Evolutionary conservation across 2,888 invertebrate species (phyloP).

Genomic region (Callinectes sapidus): DNA sequence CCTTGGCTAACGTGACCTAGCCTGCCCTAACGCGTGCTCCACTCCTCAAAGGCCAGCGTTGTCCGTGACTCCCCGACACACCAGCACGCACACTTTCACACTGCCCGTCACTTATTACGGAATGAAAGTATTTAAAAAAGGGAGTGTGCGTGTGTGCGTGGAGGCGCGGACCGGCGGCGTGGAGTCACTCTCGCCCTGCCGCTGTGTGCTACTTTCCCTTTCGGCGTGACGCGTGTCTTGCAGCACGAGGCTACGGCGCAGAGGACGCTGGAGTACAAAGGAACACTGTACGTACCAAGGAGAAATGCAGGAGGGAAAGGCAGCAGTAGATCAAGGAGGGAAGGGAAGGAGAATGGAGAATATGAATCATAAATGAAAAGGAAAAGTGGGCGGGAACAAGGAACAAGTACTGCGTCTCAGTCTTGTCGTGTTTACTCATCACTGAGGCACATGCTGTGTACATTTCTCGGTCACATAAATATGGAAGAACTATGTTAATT

Average conservation of each 20-base stretch:
- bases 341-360: background rate
- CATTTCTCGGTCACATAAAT: background rate
- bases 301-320: background rate
- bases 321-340: background rate
- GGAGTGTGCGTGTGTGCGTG: background rate
- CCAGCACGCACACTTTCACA: conserved; percentile 16
- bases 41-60: background rate
- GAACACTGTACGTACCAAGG: conserved; percentile 22
- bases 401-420: background rate
- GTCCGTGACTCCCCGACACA: conserved; percentile 12
- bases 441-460: background rate
- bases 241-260: conserved; percentile 11
- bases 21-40: background rate
- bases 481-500: background rate
- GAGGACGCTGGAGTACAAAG: conserved; percentile 22
- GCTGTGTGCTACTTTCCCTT: conserved; percentile 30
- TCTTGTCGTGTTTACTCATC: background rate
- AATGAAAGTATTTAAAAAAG: background rate
- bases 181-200: conserved; percentile 2
- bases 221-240: background rate
- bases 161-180: background rate
- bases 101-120: conserved; percentile 10
- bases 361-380: background rate
- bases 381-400: background rate
- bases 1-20: background rate